Evolutionary conservation across 2,113 vertebrate species (phyloP), one percentile per base, ranked within the genome.

Genomic region (Phylloscopus whistleri): DNA sequence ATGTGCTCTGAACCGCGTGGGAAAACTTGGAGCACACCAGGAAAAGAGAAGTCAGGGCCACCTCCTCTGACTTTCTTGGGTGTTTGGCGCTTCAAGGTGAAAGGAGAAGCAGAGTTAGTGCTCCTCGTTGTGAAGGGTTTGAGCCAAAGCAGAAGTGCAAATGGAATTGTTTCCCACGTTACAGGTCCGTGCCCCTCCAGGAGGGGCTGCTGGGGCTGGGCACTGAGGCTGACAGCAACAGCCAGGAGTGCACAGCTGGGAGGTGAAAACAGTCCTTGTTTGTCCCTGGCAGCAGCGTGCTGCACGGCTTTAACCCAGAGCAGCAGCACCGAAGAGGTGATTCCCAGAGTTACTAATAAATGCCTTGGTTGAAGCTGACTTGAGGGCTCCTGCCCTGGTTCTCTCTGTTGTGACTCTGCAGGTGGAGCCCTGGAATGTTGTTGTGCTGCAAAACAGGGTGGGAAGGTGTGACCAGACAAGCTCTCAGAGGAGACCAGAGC

Each of bases 331-430:
- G 93, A 21, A 62, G 60, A 84, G 96, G 80, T 30, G 72, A 87
- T 95, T 89, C 80, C 90, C 93, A n/a, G 28, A 58, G 64, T 76
- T 72, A 73, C 75, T 86, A 21, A 48, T 69, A 87, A 95, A 91
- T 31, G 41, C 63, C 72, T 60, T 66, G 86, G 96, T 87, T 95
- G 64, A 82, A 95, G 90, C 5, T 83, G 95, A 73, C 92, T 75
- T 23, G 11, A 30, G 83, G 27, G 87, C 83, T 96, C 27, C 77
- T 66, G 86, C 62, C 68, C 62, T 11, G 27, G 55, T 20, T 93
- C 46, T 60, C 82, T 56, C 58, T 60, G 64, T 1, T 53, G 35
- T 0, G 33, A 33, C 48, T 75, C 88, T 74, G 87, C 85, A 69
- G 48, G 86, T 22, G 44, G 88, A 94, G 74, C 70, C 69, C 8